Base-by-base conservation (phyloP, 2,113 vertebrate genomes). In the Cochlearius cochlearius region DNA sequence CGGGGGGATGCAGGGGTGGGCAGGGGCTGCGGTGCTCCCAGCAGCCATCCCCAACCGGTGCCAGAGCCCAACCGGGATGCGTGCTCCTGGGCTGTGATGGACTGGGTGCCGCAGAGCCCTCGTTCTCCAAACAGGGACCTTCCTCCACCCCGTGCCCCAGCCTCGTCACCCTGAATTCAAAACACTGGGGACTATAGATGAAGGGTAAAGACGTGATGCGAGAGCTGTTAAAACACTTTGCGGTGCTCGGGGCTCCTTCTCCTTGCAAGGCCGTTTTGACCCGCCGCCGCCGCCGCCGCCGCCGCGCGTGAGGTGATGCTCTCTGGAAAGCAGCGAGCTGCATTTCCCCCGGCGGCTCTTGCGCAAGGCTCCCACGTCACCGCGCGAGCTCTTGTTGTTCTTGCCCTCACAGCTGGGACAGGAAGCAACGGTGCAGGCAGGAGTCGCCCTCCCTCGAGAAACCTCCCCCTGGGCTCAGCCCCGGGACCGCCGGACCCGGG, bases 401-500 rank as follows among this genome's bases (percentile, higher is more conserved):
- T 56, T 26, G 15, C 63, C 18, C 26, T 76, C 7, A 1, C 30
- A 34, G 39, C 11, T 4, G 7, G 80, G 30, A 39, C 27, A 50
- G 73, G 36, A 84, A 56, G 41, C 32, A 1, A 18, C 2, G 3
- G 16, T 3, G 20, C 4, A 3, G 41, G 27, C 3, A 4, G 58
- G 56, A 56, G 56, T 27, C 10, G 0, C 19, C 27, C 9, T 50
- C 17, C n/a, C n/a, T 63, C 3, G 1, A 43, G 20, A 66, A 79
- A n/a, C 38, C 34, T 79, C 34, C 3, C 38, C 7, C 23, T 0
- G 0, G 41, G 34, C 88, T 91, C 36, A 8, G 36, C 1, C 0
- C 60, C 1, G 7, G 81, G 27, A 50, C 52, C 3, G 0, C 27
- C 32, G 4, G 18, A 3, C n/a, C n/a, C n/a, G 50, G 1, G 0